Base-by-base conservation (phyloP, 2,113 vertebrate genomes). In the Catagonus wagneri region DNA sequence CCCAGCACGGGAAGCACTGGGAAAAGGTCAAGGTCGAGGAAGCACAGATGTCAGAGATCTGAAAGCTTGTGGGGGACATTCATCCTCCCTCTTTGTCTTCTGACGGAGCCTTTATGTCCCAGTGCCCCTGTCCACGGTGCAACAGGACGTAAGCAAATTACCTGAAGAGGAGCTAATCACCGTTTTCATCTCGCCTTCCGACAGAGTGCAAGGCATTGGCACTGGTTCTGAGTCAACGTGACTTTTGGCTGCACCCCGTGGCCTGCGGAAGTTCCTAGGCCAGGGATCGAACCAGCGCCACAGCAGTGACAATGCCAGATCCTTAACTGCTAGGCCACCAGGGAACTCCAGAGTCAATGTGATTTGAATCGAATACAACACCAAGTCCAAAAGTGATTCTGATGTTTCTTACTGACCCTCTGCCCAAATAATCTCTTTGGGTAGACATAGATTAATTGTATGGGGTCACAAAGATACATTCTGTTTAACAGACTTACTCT, bases 391-490 rank as follows among this genome's bases (percentile, higher is more conserved):
- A 84, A 96, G 22, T 36, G n/a, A 81, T 76, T 95, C 78, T 81
- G 25, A 54, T 87, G n/a, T 36, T 89, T 95, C 76, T 95, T 63
- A 65, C 58, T 52, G 88, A 87, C n/a, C 71, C 2, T 8, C 25
- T 83, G 79, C 83, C 75, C 52, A 89, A 50, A 91, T 93, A 75
- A 27, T 90, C 36, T 75, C 63, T 66, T 96, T 76, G 16, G 50
- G 60, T 23, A 65, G 60, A 94, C 87, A 96, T 93, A 87, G 91
- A 81, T 93, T 69, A 65, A 88, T 87, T 68, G 54, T 92, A 75
- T 86, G 58, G 69, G 39, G 32, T 83, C 68, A 68, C 71, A 86
- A 91, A 94, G 22, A 96, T 93, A 93, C 90, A 89, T 94, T 94
- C 68, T 88, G 94, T 80, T 56, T 96, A 96, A 74, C 84, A 80